These are phyloP conservation scores for Drosophila leonis DNA, from an alignment of 2,888 invertebrate species.

Conservation along the genomic window DNA sequence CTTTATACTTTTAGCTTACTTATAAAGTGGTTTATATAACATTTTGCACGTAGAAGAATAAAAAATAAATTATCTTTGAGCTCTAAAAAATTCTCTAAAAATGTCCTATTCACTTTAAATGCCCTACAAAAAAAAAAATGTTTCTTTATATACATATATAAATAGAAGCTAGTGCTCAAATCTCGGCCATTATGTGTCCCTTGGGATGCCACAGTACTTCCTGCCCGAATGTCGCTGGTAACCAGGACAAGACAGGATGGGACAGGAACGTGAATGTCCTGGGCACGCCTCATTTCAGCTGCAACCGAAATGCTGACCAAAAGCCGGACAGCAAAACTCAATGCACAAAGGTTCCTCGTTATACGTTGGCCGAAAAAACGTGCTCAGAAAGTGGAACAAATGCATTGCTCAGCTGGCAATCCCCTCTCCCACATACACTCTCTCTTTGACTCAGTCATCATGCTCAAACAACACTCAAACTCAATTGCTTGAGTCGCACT, in stretches of 20 bases:
- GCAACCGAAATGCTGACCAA: constrained; percentile 50
- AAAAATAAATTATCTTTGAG: background rate
- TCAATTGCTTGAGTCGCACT: constrained; percentile 38
- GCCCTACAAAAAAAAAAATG: background rate
- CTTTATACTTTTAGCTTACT: background rate
- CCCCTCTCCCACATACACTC: background rate
- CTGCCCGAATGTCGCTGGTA: constrained; percentile 40
- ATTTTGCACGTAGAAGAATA: background rate
- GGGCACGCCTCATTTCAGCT: constrained; percentile 59
- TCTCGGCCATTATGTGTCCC: constrained; percentile 70
- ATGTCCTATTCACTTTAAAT: constrained; percentile 12
- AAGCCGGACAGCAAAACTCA: constrained; percentile 63
- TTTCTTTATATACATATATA: background rate
- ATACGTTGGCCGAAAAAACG: constrained; percentile 48
- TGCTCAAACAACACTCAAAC: background rate
- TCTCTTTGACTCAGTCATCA: background rate
- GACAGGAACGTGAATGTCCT: constrained; percentile 35
- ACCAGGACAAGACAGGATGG: constrained; percentile 9
- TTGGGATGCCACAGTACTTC: constrained; percentile 55
- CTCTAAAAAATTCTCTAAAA: background rate
- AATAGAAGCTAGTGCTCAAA: constrained; percentile 45
- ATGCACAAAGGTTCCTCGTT: constrained; percentile 62
- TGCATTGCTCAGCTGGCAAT: constrained; percentile 45
- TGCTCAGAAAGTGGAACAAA: constrained; percentile 73
- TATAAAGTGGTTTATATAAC: background rate